Base-by-base conservation (phyloP, 2,797 vertebrate species). In the Pagetopsis macropterus region DNA sequence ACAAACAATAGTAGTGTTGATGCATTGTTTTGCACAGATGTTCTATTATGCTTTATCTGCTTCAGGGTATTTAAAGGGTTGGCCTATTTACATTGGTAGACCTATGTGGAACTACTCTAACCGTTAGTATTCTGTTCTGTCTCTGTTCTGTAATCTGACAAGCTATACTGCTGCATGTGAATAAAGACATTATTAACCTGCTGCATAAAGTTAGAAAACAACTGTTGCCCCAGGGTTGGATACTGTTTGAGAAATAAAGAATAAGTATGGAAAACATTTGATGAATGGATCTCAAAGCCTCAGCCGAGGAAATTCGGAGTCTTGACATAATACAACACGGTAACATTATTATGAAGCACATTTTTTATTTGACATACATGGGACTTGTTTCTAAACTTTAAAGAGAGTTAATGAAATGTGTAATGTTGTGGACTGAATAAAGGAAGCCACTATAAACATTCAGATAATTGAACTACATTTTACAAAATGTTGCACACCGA, bases 1-100 rank as follows among this genome's bases (percentile, higher is more conserved):
- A 77, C 82, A 81, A 77, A 82, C 70, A 87, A 84, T 65, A 81
- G 81, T 89, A 90, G 84, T 89, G 82, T 89, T 82, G 67, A 88
- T 90, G 90, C 91, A 90, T 90, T 91, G 79, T 93, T 94, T 95
- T 95, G 93, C 94, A 95, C 93, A 93, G 79, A 90, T 91, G 90
- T 87, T 79, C 70, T 89, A 49, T 83, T 76, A 78, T 69, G 84
- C 82, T 90, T 90, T 70, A 69, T 86, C 78, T 90, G 85, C 90
- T 91, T 84, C 51, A 67, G 76, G 84, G 78, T 76, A 78, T 59
- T 51, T 69, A 21, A 72, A 69, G 70, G 68, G 55, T 78, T 69
- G 70, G 64, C 51, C 49, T 66, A 56, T 87, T 83, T 87, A 75
- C 68, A 61, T 54, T 55, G n/a, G 70, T 83, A 87, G 65, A 74